phyloP scores from a whole-genome alignment of 1,140 invertebrate genomes.

The Sogatella furcifera region DNA sequence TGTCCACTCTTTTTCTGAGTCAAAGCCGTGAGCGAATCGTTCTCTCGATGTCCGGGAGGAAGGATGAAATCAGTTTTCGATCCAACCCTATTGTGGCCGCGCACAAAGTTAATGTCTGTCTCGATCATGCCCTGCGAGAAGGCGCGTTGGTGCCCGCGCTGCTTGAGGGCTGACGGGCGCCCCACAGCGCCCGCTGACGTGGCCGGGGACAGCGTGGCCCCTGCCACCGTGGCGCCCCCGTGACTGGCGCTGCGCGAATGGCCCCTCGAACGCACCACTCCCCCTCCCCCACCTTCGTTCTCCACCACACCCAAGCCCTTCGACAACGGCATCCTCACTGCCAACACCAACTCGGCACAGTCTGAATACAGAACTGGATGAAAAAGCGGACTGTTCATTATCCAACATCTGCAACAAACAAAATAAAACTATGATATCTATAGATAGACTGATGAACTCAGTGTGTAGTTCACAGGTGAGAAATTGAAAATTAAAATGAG shows the following conservation, averaged over 20 bases:
- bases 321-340: background rate
- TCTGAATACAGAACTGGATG: background rate
- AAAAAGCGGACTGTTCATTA: constrained; percentile 11
- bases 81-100: constrained; percentile 64
- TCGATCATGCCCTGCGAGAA: constrained; percentile 49
- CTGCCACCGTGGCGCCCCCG: constrained; percentile 42
- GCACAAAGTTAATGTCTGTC: constrained; percentile 29
- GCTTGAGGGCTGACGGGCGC: constrained; percentile 54
- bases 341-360: background rate
- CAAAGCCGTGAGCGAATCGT: constrained; percentile 33
- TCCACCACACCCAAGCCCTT: background rate
- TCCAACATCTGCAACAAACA: constrained; percentile 18
- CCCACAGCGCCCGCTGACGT: constrained; percentile 30
- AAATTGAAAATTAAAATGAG: too few relatives aligned
- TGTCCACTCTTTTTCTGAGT: constrained; percentile 34
- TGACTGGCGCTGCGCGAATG: constrained; percentile 71
- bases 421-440: background rate
- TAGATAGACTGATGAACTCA: too few relatives aligned
- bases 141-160: constrained; percentile 66
- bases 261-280: constrained; percentile 32
- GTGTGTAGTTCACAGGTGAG: too few relatives aligned
- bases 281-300: background rate
- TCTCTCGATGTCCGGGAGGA: constrained; percentile 54
- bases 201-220: constrained; percentile 21
- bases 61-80: constrained; percentile 80